Percentiles rank a stretch among this genome's conserved stretches.
Conservation (phyloP, 2,113 vertebrate species). For the Microcebus murinus region DNA sequence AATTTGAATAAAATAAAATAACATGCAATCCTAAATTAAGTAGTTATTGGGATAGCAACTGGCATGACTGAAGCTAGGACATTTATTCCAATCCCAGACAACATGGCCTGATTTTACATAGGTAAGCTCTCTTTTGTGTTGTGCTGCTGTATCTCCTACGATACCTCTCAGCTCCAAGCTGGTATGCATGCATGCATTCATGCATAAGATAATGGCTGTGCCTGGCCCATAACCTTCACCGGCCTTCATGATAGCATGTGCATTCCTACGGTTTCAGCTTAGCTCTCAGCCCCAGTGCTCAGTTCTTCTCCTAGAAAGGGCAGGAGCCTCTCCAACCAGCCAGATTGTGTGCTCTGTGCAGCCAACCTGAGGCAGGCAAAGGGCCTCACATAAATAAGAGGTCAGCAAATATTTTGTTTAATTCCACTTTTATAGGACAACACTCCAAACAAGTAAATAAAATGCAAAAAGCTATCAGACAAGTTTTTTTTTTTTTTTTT, state of each 20-base stretch:
- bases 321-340: background rate
- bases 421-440: background rate
- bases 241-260: background rate
- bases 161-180: background rate
- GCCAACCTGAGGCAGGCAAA: background rate
- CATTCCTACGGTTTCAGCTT: background rate
- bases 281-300: background rate
- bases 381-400: background rate
- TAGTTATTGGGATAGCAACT: background rate
- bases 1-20: background rate
- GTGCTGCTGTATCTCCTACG: rapidly evolving
- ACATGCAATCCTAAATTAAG: background rate
- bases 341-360: background rate
- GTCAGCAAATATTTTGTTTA: background rate
- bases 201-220: no score
- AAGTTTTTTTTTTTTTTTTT: background rate
- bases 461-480: background rate
- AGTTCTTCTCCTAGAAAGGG: background rate
- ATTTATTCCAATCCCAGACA: background rate
- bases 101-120: background rate
- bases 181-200: rapidly evolving
- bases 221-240: no score
- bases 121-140: background rate
- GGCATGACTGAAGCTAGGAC: background rate
- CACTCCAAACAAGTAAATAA: background rate